phyloP scores from a whole-genome alignment of 2,113 vertebrate genomes.

The Peromyscus californicus region DNA sequence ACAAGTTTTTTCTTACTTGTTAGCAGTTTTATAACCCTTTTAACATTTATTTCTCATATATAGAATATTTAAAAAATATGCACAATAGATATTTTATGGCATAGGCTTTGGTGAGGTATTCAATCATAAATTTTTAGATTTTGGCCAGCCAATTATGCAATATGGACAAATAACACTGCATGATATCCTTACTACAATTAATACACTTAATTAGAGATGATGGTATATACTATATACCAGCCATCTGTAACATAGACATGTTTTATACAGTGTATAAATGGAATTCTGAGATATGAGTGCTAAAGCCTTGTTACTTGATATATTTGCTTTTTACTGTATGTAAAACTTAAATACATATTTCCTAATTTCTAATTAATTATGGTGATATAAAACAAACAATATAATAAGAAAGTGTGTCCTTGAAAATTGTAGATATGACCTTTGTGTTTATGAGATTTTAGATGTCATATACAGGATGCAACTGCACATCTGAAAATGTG shows the following conservation, averaged over 20 bases:
- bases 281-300: not conserved
- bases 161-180: not conserved
- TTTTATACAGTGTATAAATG: not conserved
- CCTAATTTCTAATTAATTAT: not conserved
- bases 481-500: not conserved
- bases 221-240: not conserved
- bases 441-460: not conserved
- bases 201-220: not conserved
- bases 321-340: not conserved
- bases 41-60: slow-evolving; percentile 53
- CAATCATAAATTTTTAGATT: slow-evolving; percentile 28
- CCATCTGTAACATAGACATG: not conserved
- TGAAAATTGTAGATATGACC: not conserved
- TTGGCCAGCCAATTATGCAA: not conserved
- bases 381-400: not conserved
- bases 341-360: not conserved
- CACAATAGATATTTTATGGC: not conserved
- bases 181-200: not conserved
- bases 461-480: not conserved
- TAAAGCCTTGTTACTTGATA: not conserved
- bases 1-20: slow-evolving; percentile 36
- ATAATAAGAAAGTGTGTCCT: not conserved
- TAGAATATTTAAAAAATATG: slow-evolving; percentile 15
- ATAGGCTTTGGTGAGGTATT: slow-evolving; percentile 20
- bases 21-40: slow-evolving; percentile 47